A percentile compares a stretch with the other conserved stretches of the same genome.
Evolutionary conservation across 1,140 invertebrate species (phyloP).

Genomic region (Hypothenemus hampei): DNA sequence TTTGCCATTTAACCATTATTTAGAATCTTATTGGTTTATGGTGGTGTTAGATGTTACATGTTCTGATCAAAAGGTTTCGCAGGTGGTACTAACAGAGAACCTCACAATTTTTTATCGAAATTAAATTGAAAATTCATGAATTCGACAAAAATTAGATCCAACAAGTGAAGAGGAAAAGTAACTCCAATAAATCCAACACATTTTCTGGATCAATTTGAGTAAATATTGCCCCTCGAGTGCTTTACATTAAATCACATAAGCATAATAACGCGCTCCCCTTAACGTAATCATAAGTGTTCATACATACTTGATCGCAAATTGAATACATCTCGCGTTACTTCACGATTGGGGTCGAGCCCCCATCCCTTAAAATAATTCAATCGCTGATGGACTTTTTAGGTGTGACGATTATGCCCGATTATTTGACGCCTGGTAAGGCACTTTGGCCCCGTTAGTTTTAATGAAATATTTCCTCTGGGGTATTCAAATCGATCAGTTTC

Average conservation of each 20-base stretch:
- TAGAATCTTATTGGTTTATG: too few relatives aligned
- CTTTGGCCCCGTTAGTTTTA: conserved; percentile 37
- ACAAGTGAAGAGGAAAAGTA: too few relatives aligned
- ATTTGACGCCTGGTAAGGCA: conserved; percentile 36
- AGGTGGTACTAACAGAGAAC: too few relatives aligned
- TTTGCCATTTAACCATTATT: too few relatives aligned
- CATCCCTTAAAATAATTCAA: conserved; percentile 37
- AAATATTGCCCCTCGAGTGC: conserved; percentile 22
- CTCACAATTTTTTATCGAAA: too few relatives aligned
- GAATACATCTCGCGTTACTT: conserved; percentile 37
- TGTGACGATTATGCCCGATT: conserved; percentile 44
- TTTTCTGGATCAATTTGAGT: too few relatives aligned
- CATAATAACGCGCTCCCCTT: conserved; percentile 37
- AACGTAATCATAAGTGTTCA: conserved; percentile 41
- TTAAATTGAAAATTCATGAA: too few relatives aligned
- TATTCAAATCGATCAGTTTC: too few relatives aligned
- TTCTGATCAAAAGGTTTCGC: too few relatives aligned
- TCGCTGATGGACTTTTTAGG: conserved; percentile 46
- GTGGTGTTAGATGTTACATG: too few relatives aligned
- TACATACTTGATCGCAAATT: conserved; percentile 43
- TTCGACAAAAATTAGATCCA: too few relatives aligned
- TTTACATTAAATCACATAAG: conserved; percentile 33
- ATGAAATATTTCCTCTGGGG: conserved; percentile 44
- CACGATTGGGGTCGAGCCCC: conserved; percentile 35
- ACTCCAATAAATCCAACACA: neutral